A percentile compares a stretch with the other conserved stretches of the same genome.
Conservation (phyloP, 2,797 vertebrate genomes). For the Coluber constrictor region DNA sequence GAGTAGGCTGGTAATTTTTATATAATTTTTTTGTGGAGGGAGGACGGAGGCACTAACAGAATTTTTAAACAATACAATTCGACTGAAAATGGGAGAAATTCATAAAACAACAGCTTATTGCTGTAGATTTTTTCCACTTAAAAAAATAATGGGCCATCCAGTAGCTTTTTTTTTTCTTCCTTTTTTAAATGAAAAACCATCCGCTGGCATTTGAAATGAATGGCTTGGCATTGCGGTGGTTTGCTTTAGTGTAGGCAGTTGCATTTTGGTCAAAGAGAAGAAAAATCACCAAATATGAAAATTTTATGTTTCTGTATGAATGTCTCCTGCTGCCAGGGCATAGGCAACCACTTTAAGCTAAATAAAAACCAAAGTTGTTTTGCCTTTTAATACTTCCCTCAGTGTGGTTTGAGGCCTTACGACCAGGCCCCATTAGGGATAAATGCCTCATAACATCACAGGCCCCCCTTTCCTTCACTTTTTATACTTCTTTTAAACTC, state of each 20-base stretch:
- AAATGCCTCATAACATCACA: background rate
- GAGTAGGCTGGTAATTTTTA: background rate
- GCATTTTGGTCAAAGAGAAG: background rate
- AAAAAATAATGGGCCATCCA: background rate
- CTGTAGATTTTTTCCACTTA: background rate
- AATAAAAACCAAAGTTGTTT: background rate
- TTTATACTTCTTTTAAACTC: background rate
- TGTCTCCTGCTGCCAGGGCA: background rate
- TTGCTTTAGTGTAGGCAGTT: background rate
- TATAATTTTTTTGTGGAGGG: constrained; percentile 11
- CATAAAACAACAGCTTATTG: background rate
- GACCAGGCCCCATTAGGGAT: too few species aligned
- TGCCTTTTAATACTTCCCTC: background rate
- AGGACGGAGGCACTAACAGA: background rate
- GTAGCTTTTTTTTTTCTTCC: too few species aligned
- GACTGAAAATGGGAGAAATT: constrained; percentile 33
- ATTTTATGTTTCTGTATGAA: background rate
- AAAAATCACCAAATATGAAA: background rate
- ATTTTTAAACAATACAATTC: background rate
- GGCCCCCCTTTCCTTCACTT: background rate
- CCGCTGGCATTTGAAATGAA: background rate
- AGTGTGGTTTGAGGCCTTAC: background rate
- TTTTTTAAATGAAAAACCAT: background rate
- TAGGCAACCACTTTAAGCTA: background rate
- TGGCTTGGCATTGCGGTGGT: background rate